phyloP scores from a whole-genome alignment of 1,140 invertebrate species.

The Nephila pilipes region DNA sequence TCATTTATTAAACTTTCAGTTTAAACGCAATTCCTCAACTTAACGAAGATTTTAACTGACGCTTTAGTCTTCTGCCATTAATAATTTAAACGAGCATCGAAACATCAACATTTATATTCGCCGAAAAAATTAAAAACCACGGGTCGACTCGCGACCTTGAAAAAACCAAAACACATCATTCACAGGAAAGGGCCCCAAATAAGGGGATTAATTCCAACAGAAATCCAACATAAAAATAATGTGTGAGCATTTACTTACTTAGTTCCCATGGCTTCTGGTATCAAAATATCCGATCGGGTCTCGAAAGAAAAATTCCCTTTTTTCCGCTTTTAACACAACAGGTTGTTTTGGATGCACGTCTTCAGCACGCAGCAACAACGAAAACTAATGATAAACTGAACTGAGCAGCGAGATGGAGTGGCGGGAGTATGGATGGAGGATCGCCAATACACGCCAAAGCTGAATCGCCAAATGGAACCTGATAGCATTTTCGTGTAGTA shows the following conservation, averaged over 20 bases:
- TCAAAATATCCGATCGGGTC: conserved; percentile 4
- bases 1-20: too few relatives aligned
- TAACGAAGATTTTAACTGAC: too few relatives aligned
- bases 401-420: background rate
- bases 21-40: too few relatives aligned
- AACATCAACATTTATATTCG: too few relatives aligned
- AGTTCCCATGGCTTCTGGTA: background rate
- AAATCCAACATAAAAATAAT: background rate
- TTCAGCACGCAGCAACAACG: too few relatives aligned
- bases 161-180: background rate
- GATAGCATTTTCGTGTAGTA: background rate
- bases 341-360: background rate
- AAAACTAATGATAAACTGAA: background rate
- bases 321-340: background rate
- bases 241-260: background rate
- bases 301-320: background rate
- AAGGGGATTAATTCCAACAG: background rate
- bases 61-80: too few relatives aligned
- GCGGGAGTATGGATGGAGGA: background rate
- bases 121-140: background rate
- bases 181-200: background rate
- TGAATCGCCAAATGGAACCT: background rate
- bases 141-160: background rate
- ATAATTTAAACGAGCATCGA: too few relatives aligned
- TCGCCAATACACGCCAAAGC: background rate